Base-by-base conservation (phyloP, 2,113 vertebrate species). In the Brienomyrus longianalis region DNA sequence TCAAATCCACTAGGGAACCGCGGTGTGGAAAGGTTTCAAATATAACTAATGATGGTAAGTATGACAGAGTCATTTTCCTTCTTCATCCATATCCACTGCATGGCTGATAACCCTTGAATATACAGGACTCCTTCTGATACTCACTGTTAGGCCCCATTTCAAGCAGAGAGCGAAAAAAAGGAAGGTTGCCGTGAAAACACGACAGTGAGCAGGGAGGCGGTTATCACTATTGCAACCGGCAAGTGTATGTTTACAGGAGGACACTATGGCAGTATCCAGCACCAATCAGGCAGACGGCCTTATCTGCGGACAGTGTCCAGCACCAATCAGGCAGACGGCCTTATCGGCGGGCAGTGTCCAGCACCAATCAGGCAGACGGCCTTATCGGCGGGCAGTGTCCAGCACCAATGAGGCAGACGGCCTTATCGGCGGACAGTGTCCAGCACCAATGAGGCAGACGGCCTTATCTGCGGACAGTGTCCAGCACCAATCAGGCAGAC, bases 401-500 rank as follows among this genome's bases (percentile, higher is more conserved):
- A 51, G 50, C 50, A 51, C 50, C 50, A 51, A 51, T 51, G 11
- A 51, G 10, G 11, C 11, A 51, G 50, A 10, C 11, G 50, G 11
- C 9, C 10, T 1, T 13, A 51, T 51, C 11, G 1, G 2, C 0
- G 10, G 10, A 51, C 2, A 2, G 2, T 11, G 2, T 2, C 51
- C 51, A 52, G 51, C 51, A 52, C 51, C 51, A 52, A 52, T 52
- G 15, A 17, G 2, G 15, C 51, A 52, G 51, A 13, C 13, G 15
- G 15, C 11, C n/a, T n/a, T n/a, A n/a, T n/a, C n/a, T n/a, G n/a
- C n/a, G 51, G 51, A 52, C 2, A 13, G 2, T 3, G 51, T 4
- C 23, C 52, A 19, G 6, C 56, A 59, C 56, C 56, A 31, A 70
- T 70, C 27, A 17, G 0, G 10, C 70, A 17, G 70, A 3, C 5